Conservation (phyloP, 2,888 invertebrate species). For the Lordiphosa fenestrarum region DNA sequence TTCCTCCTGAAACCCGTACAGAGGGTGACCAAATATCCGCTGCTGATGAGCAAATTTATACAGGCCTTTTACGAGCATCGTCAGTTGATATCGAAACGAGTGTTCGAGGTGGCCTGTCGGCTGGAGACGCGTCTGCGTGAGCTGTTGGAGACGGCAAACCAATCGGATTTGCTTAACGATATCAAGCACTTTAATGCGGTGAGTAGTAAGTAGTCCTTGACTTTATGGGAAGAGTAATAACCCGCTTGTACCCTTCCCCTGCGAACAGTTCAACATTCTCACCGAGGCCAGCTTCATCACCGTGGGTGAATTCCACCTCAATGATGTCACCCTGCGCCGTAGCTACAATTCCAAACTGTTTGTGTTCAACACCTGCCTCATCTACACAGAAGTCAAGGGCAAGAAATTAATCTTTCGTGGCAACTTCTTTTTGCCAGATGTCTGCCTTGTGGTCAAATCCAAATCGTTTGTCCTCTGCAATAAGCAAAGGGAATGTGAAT, state of each 20-base stretch:
- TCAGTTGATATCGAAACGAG: conserved; percentile 16
- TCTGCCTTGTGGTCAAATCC: conserved; percentile 29
- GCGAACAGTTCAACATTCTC: conserved; percentile 20
- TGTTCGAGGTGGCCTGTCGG: conserved; percentile 28
- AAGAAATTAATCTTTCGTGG: conserved; percentile 29
- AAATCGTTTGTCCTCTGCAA: conserved; percentile 38
- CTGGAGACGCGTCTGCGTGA: conserved; percentile 33
- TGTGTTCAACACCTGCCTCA: conserved; percentile 38
- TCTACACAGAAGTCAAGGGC: conserved; percentile 27
- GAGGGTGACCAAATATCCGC: conserved; percentile 33
- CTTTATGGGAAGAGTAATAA: too few species aligned
- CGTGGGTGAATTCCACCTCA: conserved; percentile 25
- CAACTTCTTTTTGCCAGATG: conserved; percentile 33
- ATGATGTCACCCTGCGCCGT: conserved; percentile 17
- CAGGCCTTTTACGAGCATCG: conserved; percentile 30
- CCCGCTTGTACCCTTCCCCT: too few species aligned
- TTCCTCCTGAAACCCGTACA: conserved; percentile 44
- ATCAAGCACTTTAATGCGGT: conserved; percentile 39
- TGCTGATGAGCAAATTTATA: conserved; percentile 24
- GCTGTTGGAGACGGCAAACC: conserved; percentile 34
- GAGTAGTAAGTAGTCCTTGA: background rate
- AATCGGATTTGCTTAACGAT: conserved; percentile 38
- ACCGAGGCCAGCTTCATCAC: conserved; percentile 27
- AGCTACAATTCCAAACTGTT: conserved; percentile 37
- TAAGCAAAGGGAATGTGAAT: conserved; percentile 39